Conservation (phyloP, 2,888 invertebrate genomes). For the Pollenia amentaria region DNA sequence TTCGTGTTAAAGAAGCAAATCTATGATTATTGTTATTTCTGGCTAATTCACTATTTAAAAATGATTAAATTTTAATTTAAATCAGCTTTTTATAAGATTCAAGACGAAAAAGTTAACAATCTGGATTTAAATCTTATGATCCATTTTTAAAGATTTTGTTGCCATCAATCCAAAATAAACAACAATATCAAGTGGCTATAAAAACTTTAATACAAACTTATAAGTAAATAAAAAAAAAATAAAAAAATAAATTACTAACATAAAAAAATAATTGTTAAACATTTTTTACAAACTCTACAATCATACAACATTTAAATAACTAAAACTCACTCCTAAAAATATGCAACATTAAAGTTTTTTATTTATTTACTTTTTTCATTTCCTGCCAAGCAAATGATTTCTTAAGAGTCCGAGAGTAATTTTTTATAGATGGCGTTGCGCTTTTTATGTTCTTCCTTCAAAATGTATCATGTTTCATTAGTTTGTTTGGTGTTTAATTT, state of each 20-base stretch:
- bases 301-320: not conserved
- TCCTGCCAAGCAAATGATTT: constrained; percentile 55
- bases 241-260: too few relatives aligned
- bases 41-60: too few relatives aligned
- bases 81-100: not conserved
- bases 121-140: constrained; percentile 3
- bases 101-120: not conserved
- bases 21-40: too few relatives aligned
- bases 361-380: not conserved
- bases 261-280: not conserved
- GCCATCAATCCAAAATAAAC: too few relatives aligned
- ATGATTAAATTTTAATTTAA: not conserved
- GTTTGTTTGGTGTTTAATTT: constrained; percentile 46
- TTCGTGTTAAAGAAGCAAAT: too few relatives aligned
- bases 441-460: constrained; percentile 1
- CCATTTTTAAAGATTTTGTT: too few relatives aligned
- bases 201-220: too few relatives aligned
- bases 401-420: constrained; percentile 16
- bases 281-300: not conserved
- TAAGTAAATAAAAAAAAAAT: too few relatives aligned
- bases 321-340: constrained; percentile 28
- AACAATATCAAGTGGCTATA: too few relatives aligned
- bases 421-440: constrained; percentile 32
- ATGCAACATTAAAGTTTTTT: constrained; percentile 23
- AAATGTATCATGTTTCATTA: constrained; percentile 68